Evolutionary conservation across 2,797 vertebrate genomes (phyloP).

Genomic region (Phrynocephalus forsythii): DNA sequence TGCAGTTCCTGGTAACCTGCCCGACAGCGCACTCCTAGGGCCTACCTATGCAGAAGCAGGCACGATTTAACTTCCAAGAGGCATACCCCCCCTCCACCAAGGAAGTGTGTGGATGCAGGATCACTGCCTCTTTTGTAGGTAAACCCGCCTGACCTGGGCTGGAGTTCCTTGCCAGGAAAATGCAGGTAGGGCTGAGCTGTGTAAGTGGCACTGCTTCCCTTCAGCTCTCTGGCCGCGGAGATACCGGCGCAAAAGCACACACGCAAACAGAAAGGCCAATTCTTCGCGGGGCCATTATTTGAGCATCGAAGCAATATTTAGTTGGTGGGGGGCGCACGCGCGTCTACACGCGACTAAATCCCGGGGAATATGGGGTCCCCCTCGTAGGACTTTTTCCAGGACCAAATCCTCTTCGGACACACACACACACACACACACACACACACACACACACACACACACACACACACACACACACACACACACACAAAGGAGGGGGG

Average conservation of each 20-base stretch:
- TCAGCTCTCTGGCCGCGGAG: background rate
- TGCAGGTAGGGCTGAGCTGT: too few relatives aligned
- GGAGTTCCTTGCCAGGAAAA: background rate
- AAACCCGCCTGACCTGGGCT: background rate
- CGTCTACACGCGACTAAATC: background rate
- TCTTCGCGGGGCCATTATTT: background rate
- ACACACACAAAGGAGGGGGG: too few relatives aligned
- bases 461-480: too few relatives aligned
- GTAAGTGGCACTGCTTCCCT: background rate
- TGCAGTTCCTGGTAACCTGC: background rate
- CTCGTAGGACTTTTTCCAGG: background rate
- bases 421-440: too few relatives aligned
- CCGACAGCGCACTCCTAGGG: too few relatives aligned
- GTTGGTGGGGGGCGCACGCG: background rate
- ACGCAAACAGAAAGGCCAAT: too few relatives aligned
- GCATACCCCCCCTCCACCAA: too few relatives aligned
- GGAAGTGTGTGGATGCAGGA: background rate
- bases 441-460: too few relatives aligned
- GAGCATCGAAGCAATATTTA: background rate
- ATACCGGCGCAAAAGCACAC: background rate
- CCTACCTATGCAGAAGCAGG: background rate
- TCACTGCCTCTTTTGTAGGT: background rate
- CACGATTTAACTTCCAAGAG: too few relatives aligned
- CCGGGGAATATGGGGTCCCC: background rate
- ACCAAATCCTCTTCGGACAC: background rate